Percentiles rank a stretch among this genome's conserved stretches.
phyloP scores from a whole-genome alignment of 2,797 vertebrate species.

The Ibycter americanus region DNA sequence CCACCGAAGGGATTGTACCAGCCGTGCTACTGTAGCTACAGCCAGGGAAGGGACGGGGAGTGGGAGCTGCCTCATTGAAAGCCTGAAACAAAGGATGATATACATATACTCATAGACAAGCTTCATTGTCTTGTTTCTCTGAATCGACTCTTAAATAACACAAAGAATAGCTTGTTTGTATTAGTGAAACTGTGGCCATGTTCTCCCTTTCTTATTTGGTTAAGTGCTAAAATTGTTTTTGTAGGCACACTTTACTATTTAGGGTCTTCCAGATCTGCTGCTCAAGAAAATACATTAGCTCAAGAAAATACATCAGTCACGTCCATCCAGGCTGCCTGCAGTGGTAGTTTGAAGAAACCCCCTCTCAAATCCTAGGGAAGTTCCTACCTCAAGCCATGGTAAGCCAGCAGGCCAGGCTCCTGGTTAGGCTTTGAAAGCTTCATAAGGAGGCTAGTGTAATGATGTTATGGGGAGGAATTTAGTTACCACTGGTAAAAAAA shows the following conservation, averaged over 20 bases:
- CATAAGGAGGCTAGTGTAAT: background rate
- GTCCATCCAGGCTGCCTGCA: background rate
- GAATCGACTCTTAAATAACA: background rate
- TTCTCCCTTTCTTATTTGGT: background rate
- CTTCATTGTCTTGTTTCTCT: background rate
- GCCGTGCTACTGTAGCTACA: background rate
- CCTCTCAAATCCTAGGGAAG: background rate
- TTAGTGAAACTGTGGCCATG: background rate
- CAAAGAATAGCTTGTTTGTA: background rate
- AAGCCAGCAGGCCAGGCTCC: background rate
- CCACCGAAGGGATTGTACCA: background rate
- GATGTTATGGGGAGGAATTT: background rate
- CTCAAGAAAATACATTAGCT: background rate
- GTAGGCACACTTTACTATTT: accelerated
- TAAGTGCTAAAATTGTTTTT: background rate
- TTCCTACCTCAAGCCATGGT: background rate
- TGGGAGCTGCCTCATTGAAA: background rate
- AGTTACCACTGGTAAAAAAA: background rate
- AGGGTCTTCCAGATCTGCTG: background rate
- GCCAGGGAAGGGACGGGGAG: background rate
- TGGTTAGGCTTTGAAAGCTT: background rate
- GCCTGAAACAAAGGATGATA: background rate
- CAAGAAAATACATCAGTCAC: accelerated
- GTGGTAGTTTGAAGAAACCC: background rate
- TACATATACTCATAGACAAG: background rate